Percentiles rank a stretch among this genome's conserved stretches.
Evolutionary conservation across 2,113 vertebrate genomes (phyloP).

Genomic region (Talpa occidentalis): DNA sequence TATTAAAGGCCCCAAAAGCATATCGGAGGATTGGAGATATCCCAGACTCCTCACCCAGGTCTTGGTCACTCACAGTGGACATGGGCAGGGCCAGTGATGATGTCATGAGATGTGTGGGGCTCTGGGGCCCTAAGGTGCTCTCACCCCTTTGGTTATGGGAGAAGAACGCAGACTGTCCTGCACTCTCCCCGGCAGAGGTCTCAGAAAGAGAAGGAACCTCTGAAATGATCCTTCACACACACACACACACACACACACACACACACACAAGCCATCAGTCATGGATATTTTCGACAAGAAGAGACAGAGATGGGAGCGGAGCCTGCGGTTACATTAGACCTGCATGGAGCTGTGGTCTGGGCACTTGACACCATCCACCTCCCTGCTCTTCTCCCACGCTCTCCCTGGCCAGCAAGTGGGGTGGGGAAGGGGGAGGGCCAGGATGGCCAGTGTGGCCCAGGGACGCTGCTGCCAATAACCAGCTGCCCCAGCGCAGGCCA

Average conservation of each 20-base stretch:
- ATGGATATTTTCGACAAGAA: neutral
- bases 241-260: too few relatives aligned
- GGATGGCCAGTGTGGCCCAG: neutral
- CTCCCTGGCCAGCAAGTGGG: neutral
- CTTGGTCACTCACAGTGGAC: neutral
- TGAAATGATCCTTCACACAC: neutral
- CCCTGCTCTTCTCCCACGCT: neutral
- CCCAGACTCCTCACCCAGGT: neutral
- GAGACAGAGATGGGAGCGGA: neutral
- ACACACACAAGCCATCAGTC: too few relatives aligned
- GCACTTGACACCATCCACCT: too few relatives aligned
- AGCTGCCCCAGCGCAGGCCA: too few relatives aligned
- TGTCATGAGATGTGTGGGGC: neutral
- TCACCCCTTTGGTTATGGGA: neutral
- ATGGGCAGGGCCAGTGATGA: accelerated
- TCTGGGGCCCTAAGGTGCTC: neutral
- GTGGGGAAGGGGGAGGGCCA: neutral
- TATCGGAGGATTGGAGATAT: neutral
- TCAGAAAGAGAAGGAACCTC: neutral
- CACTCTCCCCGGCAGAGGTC: neutral
- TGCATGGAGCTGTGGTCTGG: too few relatives aligned
- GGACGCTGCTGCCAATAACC: neutral
- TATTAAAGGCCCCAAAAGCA: too few relatives aligned
- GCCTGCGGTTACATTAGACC: neutral
- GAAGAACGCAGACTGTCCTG: neutral